Evolutionary conservation across 2,797 vertebrate species (phyloP).

Genomic region (Antennarius maculatus): DNA sequence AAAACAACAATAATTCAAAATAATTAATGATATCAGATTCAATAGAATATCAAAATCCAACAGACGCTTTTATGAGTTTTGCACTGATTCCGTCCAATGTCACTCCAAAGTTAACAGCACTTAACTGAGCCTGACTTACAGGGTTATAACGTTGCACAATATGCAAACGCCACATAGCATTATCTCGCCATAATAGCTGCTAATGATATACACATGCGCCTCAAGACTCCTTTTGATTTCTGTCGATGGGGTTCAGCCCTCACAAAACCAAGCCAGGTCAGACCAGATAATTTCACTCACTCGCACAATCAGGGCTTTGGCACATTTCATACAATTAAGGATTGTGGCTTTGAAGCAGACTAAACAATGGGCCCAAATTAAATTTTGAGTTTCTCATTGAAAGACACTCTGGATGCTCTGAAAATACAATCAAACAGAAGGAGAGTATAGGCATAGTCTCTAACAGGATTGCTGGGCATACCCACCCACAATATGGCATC

Average conservation of each 20-base stretch:
- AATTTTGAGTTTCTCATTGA: slow-evolving; percentile 80
- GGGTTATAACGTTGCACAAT: slow-evolving; percentile 73
- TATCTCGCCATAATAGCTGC: slow-evolving; percentile 77
- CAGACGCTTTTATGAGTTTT: slow-evolving; percentile 72
- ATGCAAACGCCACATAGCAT: slow-evolving; percentile 69
- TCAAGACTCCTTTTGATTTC: slow-evolving; percentile 74
- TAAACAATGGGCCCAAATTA: slow-evolving; percentile 83
- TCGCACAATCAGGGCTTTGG: slow-evolving; percentile 70
- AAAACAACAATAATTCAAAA: slow-evolving; percentile 77
- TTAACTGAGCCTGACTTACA: slow-evolving; percentile 73
- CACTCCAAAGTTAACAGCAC: slow-evolving; percentile 78
- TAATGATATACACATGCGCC: slow-evolving; percentile 73
- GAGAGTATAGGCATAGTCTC: slow-evolving; percentile 66
- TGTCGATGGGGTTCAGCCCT: slow-evolving; percentile 65
- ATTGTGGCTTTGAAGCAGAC: slow-evolving; percentile 79
- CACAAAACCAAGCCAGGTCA: slow-evolving; percentile 77
- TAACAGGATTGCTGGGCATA: slow-evolving; percentile 82
- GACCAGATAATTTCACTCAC: slow-evolving; percentile 67
- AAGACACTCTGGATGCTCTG: slow-evolving; percentile 70
- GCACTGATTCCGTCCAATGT: slow-evolving; percentile 80
- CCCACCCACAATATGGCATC: slow-evolving; percentile 68
- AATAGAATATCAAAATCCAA: slow-evolving; percentile 70
- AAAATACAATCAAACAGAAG: slow-evolving; percentile 73
- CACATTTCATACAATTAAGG: slow-evolving; percentile 77
- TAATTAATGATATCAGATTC: slow-evolving; percentile 74